Percentiles rank a stretch among this genome's conserved stretches.
These are phyloP conservation scores for Drosophila kokeensis DNA, from an alignment of 2,888 invertebrate species.

Conservation along the genomic window DNA sequence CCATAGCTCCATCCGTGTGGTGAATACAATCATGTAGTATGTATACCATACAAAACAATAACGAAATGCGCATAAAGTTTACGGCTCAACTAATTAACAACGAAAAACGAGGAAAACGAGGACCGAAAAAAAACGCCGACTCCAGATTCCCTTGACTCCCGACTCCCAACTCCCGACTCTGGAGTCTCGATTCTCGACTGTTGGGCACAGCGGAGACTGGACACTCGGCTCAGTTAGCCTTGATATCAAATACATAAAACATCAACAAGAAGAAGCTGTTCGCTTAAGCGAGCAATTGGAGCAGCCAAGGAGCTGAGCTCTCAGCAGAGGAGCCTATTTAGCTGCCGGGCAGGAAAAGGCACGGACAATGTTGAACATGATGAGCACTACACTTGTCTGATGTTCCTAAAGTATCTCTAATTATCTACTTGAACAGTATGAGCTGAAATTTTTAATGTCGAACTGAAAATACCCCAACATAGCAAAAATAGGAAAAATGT, in stretches of 20 bases:
- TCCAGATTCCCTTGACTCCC: not conserved
- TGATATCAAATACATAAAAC: slow-evolving; percentile 29
- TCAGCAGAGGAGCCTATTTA: slow-evolving; percentile 7
- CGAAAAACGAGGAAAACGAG: slow-evolving; percentile 13
- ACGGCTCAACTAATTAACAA: slow-evolving; percentile 73
- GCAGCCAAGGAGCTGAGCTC: slow-evolving; percentile 2
- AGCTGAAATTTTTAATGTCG: not conserved
- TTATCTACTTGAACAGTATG: slow-evolving; percentile 17
- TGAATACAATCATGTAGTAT: slow-evolving; percentile 14
- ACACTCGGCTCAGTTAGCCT: slow-evolving; percentile 8
- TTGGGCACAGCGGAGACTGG: slow-evolving; percentile 22
- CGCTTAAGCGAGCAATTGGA: not conserved
- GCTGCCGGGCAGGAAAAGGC: slow-evolving; percentile 28
- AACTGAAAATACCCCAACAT: not conserved
- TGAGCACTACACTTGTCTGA: slow-evolving; percentile 68
- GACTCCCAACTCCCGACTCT: not conserved
- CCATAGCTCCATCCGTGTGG: slow-evolving; percentile 48
- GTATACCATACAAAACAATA: slow-evolving; percentile 54
- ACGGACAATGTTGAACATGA: slow-evolving; percentile 55
- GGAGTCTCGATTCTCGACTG: not conserved
- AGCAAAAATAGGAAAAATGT: not conserved
- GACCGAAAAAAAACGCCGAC: slow-evolving; percentile 1
- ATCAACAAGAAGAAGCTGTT: not conserved
- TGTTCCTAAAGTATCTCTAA: slow-evolving; percentile 31
- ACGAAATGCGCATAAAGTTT: slow-evolving; percentile 71